phyloP scores from a whole-genome alignment of 37 sponge, comb jelly and placozoan species.

The Petrosia ficiformis region DNA sequence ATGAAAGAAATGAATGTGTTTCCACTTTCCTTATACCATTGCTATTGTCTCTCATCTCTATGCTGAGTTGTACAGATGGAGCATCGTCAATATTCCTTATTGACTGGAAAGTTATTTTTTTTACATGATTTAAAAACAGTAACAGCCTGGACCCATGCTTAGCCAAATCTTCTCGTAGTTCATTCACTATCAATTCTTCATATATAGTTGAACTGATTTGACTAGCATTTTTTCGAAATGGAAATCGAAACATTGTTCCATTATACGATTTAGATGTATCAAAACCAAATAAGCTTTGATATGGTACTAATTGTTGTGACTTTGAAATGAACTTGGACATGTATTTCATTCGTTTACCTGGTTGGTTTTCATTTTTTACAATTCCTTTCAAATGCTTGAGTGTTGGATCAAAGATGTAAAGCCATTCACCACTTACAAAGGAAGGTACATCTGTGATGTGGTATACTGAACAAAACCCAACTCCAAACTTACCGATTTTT shows the following conservation, averaged over 20 bases:
- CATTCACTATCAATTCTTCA: neutral
- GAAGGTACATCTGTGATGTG: conserved; percentile 33
- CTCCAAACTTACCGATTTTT: conserved; percentile 33
- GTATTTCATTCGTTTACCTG: conserved; percentile 17
- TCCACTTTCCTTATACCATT: neutral
- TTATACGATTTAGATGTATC: neutral
- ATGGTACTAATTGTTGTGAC: conserved; percentile 15
- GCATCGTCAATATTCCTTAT: neutral
- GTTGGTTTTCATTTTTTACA: conserved; percentile 1
- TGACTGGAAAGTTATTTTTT: conserved; percentile 16
- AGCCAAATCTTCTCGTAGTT: conserved; percentile 2
- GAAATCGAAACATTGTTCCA: conserved; percentile 56
- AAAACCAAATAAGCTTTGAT: conserved; percentile 11
- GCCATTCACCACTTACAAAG: conserved; percentile 16
- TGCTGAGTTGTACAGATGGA: neutral
- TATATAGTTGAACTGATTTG: conserved; percentile 11
- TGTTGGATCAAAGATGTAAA: conserved; percentile 26
- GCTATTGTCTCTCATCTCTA: neutral
- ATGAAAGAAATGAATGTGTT: neutral
- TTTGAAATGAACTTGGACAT: neutral
- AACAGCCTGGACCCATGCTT: conserved; percentile 21
- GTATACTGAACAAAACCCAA: conserved; percentile 29
- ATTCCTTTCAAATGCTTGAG: conserved; percentile 1
- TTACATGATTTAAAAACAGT: conserved; percentile 29
- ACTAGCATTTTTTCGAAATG: conserved; percentile 26